Conservation (phyloP, 2,113 vertebrate genomes). For the Indri indri region DNA sequence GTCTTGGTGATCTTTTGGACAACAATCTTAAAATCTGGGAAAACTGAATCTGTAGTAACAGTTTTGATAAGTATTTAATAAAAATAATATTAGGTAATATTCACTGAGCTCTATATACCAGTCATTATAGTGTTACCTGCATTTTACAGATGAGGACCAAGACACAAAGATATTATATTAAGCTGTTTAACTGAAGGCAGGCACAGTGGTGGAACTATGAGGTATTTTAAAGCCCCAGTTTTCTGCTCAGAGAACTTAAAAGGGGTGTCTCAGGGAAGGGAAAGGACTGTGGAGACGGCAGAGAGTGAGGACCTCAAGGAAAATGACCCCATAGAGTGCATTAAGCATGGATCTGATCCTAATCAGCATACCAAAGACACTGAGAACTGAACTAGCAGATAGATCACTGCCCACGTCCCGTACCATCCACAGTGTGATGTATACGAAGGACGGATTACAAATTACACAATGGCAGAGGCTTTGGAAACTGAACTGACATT, state of each 20-base stretch:
- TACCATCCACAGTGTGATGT: neutral
- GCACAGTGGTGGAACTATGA: neutral
- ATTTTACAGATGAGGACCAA: neutral
- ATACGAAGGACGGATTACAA: neutral
- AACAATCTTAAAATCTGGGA: neutral
- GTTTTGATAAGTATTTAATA: neutral
- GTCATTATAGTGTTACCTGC: neutral
- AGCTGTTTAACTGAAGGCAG: neutral
- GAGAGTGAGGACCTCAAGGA: neutral
- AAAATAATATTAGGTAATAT: constrained; percentile 1
- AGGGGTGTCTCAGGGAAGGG: neutral
- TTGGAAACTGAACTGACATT: neutral
- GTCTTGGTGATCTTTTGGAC: too few relatives aligned
- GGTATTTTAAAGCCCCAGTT: neutral
- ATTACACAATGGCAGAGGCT: neutral
- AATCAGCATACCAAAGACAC: neutral
- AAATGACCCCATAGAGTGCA: neutral
- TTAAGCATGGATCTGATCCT: neutral
- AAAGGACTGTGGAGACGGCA: neutral
- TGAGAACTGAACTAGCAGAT: neutral
- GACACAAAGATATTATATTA: neutral
- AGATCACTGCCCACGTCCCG: neutral
- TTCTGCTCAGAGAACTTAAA: neutral
- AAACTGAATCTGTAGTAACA: neutral
- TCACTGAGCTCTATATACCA: neutral